Evolutionary conservation across 2,888 invertebrate species (phyloP).

Genomic region (Crioceris asparagi): DNA sequence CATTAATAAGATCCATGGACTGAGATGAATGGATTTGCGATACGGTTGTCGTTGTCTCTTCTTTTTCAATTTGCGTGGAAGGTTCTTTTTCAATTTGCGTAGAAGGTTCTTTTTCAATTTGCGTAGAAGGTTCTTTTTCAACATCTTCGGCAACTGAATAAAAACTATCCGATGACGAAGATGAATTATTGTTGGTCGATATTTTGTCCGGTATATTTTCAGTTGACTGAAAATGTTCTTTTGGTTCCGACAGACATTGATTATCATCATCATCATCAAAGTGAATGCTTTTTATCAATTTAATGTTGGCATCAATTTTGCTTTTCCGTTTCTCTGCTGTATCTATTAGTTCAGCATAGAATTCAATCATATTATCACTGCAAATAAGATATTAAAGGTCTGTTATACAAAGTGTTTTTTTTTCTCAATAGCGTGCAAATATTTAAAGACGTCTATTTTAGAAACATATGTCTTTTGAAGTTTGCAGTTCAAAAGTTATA

Average conservation of each 20-base stretch:
- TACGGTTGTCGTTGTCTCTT: slow-evolving; percentile 6
- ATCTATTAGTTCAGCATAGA: slow-evolving; percentile 52
- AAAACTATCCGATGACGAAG: slow-evolving; percentile 18
- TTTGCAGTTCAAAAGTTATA: too few species aligned
- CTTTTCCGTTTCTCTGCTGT: slow-evolving; percentile 45
- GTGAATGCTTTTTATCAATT: slow-evolving; percentile 21
- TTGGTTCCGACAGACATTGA: too few species aligned
- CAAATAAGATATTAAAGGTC: slow-evolving; percentile 22
- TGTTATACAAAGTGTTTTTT: neutral
- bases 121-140: slow-evolving; percentile 1
- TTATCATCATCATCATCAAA: too few species aligned
- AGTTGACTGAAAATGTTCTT: too few species aligned
- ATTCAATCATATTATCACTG: slow-evolving; percentile 49
- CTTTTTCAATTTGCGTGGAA: slow-evolving; percentile 26
- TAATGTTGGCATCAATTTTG: slow-evolving; percentile 28
- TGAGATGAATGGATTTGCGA: slow-evolving; percentile 41
- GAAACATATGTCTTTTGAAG: too few species aligned
- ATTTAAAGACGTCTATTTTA: too few species aligned
- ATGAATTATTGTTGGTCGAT: neutral
- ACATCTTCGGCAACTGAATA: slow-evolving; percentile 16
- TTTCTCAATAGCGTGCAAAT: too few species aligned
- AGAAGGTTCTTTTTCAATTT: neutral
- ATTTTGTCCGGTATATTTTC: neutral
- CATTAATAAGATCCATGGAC: slow-evolving; percentile 45
- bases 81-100: neutral